Evolutionary conservation across 92 coral and sea anemone species (phyloP), one percentile per base, ranked within the genome.

Genomic region (Heteractis magnifica): DNA sequence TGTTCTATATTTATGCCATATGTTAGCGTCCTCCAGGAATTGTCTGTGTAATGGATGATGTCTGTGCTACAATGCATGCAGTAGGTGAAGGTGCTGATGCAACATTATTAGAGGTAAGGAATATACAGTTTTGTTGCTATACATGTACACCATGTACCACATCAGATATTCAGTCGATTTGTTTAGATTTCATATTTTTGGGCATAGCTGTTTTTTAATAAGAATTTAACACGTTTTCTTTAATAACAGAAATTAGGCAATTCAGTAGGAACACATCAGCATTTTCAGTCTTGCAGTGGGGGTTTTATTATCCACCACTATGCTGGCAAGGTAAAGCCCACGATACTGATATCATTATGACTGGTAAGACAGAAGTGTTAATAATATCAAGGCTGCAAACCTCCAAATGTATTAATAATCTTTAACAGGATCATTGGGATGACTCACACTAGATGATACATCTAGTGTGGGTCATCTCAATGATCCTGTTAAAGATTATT

Each of bases 61-160:
- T 96, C 4, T 96, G 99, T 89, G 99, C 99, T 14, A 96, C 99
- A 7, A 92, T 96, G 99, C 99, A 96, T 77, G 99, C 99, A 21
- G 98, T 94, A 44, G 96, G 98, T 26, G 99, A 96, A 83, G 99
- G 99, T 23, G 99, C 99, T 77, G 99, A 96, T 85, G 87, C 93
- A 79, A 96, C 96, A 70, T 82, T 96, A 50, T 86, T 96, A 21
- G 98, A 96, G 97, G 99, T 95, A 52, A 34, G 75, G 18, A 80
- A 55, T 34, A n/a, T 10, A 26, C 15, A 49, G 59, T 53, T n/a
- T 50, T 60, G 6, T 18, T 53, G 62, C 50, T 56, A 23, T 18
- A 20, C 10, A 7, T 62, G 6, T n/a, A 55, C 59, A 13, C 59
- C 44, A 34, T 34, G 44, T 34, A 34, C 44, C 44, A 34, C 44